Percentiles rank a stretch among this genome's conserved stretches.
phyloP scores from a whole-genome alignment of 2,113 vertebrate genomes.

The Mesitornis unicolor region DNA sequence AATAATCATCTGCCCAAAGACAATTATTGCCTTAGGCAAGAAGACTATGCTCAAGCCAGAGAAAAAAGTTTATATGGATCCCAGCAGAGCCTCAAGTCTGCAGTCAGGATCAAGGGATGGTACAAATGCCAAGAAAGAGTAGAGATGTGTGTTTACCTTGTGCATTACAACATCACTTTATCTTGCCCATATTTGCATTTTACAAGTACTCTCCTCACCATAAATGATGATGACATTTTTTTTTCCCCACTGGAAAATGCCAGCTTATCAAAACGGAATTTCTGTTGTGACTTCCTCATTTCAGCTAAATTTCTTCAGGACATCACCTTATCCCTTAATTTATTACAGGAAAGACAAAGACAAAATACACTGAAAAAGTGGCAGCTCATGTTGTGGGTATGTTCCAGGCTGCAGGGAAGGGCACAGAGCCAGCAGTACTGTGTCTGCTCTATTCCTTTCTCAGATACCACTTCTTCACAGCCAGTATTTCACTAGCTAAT shows the following conservation, averaged over 20 bases:
- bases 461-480: neutral
- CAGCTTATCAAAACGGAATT: neutral
- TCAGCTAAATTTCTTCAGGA: neutral
- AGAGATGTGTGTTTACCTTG: neutral
- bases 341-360: neutral
- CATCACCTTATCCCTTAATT: neutral
- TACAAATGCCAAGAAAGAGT: neutral
- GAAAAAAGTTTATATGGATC: neutral
- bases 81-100: neutral
- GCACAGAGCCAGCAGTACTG: neutral
- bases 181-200: neutral
- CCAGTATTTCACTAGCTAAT: neutral
- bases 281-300: neutral
- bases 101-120: neutral
- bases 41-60: neutral
- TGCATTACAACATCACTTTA: neutral
- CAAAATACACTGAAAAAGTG: neutral
- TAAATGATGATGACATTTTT: neutral
- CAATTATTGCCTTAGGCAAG: neutral
- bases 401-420: neutral
- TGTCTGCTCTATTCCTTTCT: fast-evolving
- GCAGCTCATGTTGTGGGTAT: neutral
- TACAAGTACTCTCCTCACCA: neutral
- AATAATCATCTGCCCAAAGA: neutral
- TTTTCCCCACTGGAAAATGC: neutral